A percentile compares a stretch with the other conserved stretches of the same genome.
phyloP scores from a whole-genome alignment of 2,113 vertebrate species.

The Cephalophus harveyi region DNA sequence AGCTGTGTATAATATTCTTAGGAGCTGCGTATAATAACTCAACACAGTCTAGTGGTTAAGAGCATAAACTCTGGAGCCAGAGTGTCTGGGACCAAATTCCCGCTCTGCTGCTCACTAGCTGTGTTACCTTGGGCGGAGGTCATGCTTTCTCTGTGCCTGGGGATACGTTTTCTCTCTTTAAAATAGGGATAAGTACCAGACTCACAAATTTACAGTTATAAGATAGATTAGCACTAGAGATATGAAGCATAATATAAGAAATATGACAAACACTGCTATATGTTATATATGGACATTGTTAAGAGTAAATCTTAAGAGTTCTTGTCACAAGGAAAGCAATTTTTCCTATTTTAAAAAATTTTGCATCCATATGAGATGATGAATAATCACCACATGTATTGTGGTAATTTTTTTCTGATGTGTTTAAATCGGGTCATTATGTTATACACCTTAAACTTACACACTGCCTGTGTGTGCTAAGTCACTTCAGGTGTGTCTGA shows the following conservation, averaged over 20 bases:
- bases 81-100: neutral
- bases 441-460: neutral
- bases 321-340: neutral
- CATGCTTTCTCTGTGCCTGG: neutral
- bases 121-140: neutral
- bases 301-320: neutral
- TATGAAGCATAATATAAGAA: neutral
- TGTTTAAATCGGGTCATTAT: neutral
- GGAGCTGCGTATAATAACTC: neutral
- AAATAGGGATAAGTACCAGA: neutral
- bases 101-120: neutral
- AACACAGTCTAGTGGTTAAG: neutral
- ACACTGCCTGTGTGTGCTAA: neutral
- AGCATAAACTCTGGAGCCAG: neutral
- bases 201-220: neutral
- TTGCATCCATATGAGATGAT: neutral
- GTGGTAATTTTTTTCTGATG: neutral
- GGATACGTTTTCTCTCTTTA: neutral
- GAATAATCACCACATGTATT: neutral
- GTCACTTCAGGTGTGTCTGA: neutral
- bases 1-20: neutral
- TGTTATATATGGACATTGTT: neutral
- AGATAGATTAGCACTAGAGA: neutral
- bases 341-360: neutral
- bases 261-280: neutral